Base-by-base conservation (phyloP, 2,113 vertebrate genomes). In the Sylvietta virens region DNA sequence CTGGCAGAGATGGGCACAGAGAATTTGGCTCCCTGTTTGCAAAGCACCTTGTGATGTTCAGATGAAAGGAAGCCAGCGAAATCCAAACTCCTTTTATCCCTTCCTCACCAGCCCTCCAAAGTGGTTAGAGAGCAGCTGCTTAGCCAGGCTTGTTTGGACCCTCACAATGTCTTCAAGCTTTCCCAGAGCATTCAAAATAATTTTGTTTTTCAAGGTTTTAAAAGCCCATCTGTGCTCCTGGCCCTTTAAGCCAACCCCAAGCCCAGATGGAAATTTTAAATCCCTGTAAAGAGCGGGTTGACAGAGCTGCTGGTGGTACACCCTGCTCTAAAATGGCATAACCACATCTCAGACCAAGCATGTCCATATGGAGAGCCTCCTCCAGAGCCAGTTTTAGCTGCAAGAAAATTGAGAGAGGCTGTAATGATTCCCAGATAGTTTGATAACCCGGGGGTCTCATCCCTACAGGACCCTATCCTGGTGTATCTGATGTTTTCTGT, bases 211-310 rank as follows among this genome's bases (percentile, higher is more conserved):
- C 13, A 39, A 81, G 37, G 44, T 37, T 91, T 88, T 91, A 48
- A 90, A 65, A 92, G 42, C 66, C 53, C 70, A 66, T 94, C 74
- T 95, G 84, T 79, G 74, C 44, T 93, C 51, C 82, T 82, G 87
- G 65, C 82, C 64, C 82, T 95, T 90, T 92, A 92, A 93, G 42
- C 39, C 72, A 60, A 93, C 45, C 82, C 82, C n/a, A 23, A 79
- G n/a, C 40, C 40, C 51, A 48, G 61, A 64, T 1, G 11, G 81
- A 83, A 85, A 87, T 62, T 78, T 80, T 53, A 91, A 92, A 89
- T 76, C 70, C 80, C 90, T 81, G 60, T 91, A 92, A 94, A 89
- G 47, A 85, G 26, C 5, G 51, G 77, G 61, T 31, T 85, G 91
- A 78, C 0, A 3, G 72, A 92, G 73, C 73, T 88, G 70, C 71